These are phyloP conservation scores for Cynopterus sphinx DNA, from an alignment of 2,797 vertebrate species.

Conservation along the genomic window DNA sequence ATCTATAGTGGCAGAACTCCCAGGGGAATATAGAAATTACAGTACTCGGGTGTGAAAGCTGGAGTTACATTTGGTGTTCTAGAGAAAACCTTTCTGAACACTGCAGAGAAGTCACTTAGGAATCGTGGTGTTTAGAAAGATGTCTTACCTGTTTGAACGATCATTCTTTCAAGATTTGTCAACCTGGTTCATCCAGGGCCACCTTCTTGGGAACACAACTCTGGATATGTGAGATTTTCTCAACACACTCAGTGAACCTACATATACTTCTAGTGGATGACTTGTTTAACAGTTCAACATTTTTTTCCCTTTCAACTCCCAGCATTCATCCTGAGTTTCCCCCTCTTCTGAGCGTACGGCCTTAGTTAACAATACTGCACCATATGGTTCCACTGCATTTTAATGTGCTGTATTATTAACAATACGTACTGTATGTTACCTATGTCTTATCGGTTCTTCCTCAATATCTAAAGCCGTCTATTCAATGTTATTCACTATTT, in stretches of 20 bases:
- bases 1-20: background rate
- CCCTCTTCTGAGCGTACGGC: background rate
- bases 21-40: background rate
- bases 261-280: background rate
- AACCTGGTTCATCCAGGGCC: background rate
- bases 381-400: background rate
- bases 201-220: background rate
- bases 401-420: background rate
- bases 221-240: background rate
- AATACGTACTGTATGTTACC: background rate
- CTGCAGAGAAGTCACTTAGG: background rate
- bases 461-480: background rate
- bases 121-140: background rate
- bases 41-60: background rate
- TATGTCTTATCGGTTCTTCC: background rate
- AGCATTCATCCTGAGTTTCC: background rate
- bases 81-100: background rate
- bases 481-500: background rate
- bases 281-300: background rate
- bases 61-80: conserved; percentile 36
- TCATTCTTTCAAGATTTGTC: background rate
- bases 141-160: background rate
- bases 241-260: background rate
- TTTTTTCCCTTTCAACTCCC: background rate
- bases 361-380: background rate